Evolutionary conservation across 2,113 vertebrate species (phyloP), one percentile per base, ranked within the genome.

Genomic region (Tachysurus fulvidraco): DNA sequence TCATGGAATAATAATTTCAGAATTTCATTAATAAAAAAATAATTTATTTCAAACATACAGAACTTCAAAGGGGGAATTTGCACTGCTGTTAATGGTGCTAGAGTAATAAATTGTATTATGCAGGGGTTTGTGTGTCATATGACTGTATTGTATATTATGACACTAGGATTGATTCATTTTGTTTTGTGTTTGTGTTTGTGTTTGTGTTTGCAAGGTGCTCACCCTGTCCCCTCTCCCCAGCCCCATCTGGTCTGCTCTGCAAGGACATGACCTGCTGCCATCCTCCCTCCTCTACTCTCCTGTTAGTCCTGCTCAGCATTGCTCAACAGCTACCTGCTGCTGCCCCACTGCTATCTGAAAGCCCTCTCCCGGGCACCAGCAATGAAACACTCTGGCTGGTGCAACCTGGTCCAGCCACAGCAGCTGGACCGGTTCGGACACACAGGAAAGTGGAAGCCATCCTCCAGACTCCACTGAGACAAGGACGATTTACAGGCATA

Each of bases 231-330:
- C 81, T 88, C 83, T 79, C 89, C 87, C 86, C 60, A 64, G 60
- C 81, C 92, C 93, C 93, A 94, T 94, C 93, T 93, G 93, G 92
- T 93, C 93, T 90, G 92, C 92, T 94, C 93, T 94, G 94, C 92
- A 92, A 94, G 94, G 95, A 95, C 95, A 96, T 96, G 95, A 94
- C 93, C 94, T 93, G 93, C 94, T 94, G 92, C 92, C 93, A 94
- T 91, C 88, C 92, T 89, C 86, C 91, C 93, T 93, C 93, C 93
- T 93, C 91, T 88, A 92, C 95, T 91, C 88, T 95, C 92, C 93
- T 95, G 92, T 93, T 95, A 92, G 91, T 94, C 92, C 92, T 95
- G 91, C 94, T 95, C 89, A 91, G 90, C 91, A 91, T 94, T 91
- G 92, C 91, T 92, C 93, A 93, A 83, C 91, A 92, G 89, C 93